phyloP scores from a whole-genome alignment of 2,888 invertebrate genomes.

The Flexamia atlantica region DNA sequence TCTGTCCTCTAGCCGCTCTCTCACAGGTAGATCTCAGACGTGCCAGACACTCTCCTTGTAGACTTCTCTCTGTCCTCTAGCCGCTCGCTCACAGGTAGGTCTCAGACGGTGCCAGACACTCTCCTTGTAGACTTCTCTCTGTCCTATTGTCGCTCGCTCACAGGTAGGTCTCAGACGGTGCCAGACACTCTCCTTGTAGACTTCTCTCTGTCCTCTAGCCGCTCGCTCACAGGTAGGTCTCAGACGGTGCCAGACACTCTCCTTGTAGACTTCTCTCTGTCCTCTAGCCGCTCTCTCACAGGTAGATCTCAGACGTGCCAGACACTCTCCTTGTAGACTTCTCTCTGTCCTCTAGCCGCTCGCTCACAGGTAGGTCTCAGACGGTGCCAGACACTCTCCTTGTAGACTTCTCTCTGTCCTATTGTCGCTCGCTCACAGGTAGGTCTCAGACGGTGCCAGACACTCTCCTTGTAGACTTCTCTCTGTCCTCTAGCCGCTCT shows the following conservation, averaged over 20 bases:
- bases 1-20: background rate
- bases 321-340: background rate
- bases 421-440: background rate
- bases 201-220: background rate
- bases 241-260: background rate
- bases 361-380: background rate
- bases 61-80: background rate
- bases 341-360: background rate
- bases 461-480: too few species aligned
- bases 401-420: background rate
- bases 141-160: background rate
- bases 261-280: background rate
- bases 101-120: constrained; percentile 48
- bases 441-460: constrained; percentile 52
- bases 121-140: too few species aligned
- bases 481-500: too few species aligned
- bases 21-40: background rate
- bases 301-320: constrained; percentile 28
- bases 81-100: constrained; percentile 13
- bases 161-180: constrained; percentile 6
- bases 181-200: background rate
- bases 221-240: background rate
- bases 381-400: background rate
- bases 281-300: background rate
- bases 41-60: background rate